Evolutionary conservation across 2,888 invertebrate genomes (phyloP).

Genomic region (Hanleya hanleyi): DNA sequence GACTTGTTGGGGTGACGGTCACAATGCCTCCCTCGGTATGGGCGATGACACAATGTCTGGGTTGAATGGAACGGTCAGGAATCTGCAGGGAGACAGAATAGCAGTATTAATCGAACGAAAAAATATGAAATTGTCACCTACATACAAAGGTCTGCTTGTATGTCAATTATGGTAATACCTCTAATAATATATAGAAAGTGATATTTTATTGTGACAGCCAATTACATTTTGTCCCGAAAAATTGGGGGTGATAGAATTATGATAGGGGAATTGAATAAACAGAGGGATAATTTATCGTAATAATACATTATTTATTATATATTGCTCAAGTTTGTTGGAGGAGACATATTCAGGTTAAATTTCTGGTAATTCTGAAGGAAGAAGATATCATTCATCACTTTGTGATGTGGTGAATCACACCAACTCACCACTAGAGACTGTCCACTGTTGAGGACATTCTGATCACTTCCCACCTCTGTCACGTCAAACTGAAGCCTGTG

Average conservation of each 20-base stretch:
- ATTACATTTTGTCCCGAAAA: too few species aligned
- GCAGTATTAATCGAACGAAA: too few species aligned
- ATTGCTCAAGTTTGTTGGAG: too few species aligned
- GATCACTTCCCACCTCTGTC: slow-evolving; percentile 85
- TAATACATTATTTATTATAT: too few species aligned
- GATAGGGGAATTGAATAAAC: too few species aligned
- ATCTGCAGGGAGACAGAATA: slow-evolving; percentile 72
- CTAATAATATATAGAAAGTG: too few species aligned
- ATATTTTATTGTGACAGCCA: too few species aligned
- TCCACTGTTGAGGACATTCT: slow-evolving; percentile 75
- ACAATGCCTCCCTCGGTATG: slow-evolving; percentile 93
- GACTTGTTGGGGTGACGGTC: slow-evolving; percentile 92
- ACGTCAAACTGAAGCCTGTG: slow-evolving; percentile 79
- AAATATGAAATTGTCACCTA: too few species aligned
- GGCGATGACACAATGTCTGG: slow-evolving; percentile 95
- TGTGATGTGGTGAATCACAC: background rate
- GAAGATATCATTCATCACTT: background rate
- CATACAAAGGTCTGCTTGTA: too few species aligned
- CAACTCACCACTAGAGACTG: slow-evolving; percentile 60
- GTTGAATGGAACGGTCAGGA: slow-evolving; percentile 92
- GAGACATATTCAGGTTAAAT: background rate
- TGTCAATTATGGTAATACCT: too few species aligned
- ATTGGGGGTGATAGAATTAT: too few species aligned
- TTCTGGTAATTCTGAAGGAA: background rate
- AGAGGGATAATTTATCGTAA: too few species aligned